A percentile compares a stretch with the other conserved stretches of the same genome.
These are phyloP conservation scores for Syndactyla subalaris DNA, from an alignment of 2,797 vertebrate genomes.

Conservation along the genomic window DNA sequence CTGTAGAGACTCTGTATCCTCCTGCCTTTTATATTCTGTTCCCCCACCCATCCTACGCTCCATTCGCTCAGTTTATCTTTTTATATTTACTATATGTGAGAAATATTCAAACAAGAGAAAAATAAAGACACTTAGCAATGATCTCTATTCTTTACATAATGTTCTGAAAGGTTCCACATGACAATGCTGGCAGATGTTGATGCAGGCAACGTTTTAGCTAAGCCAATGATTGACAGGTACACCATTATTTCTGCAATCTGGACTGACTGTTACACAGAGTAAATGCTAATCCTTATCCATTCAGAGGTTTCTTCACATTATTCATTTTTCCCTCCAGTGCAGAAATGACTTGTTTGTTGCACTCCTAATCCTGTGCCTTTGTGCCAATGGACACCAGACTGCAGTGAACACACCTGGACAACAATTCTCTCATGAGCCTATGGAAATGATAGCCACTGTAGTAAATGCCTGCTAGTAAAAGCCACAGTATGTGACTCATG, in stretches of 20 bases:
- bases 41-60: background rate
- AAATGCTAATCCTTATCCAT: conserved; percentile 58
- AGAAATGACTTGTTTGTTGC: conserved; percentile 58
- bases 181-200: conserved; percentile 51
- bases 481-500: background rate
- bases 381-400: conserved; percentile 24
- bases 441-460: background rate
- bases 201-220: conserved; percentile 14
- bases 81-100: conserved; percentile 17
- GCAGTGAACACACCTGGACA: conserved; percentile 60
- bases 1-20: background rate
- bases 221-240: conserved; percentile 61
- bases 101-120: conserved; percentile 40
- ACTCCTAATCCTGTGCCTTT: conserved; percentile 26
- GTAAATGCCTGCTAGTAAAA: conserved; percentile 38
- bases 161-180: conserved; percentile 49
- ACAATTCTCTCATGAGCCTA: conserved; percentile 18
- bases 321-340: conserved; percentile 58
- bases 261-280: conserved; percentile 55
- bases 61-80: background rate
- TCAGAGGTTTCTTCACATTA: conserved; percentile 49
- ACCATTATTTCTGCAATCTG: conserved; percentile 65
- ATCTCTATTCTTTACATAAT: conserved; percentile 55
- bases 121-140: conserved; percentile 36
- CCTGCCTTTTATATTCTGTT: background rate